phyloP scores from a whole-genome alignment of 2,113 vertebrate genomes.

The Neodontobutis hainanensis region DNA sequence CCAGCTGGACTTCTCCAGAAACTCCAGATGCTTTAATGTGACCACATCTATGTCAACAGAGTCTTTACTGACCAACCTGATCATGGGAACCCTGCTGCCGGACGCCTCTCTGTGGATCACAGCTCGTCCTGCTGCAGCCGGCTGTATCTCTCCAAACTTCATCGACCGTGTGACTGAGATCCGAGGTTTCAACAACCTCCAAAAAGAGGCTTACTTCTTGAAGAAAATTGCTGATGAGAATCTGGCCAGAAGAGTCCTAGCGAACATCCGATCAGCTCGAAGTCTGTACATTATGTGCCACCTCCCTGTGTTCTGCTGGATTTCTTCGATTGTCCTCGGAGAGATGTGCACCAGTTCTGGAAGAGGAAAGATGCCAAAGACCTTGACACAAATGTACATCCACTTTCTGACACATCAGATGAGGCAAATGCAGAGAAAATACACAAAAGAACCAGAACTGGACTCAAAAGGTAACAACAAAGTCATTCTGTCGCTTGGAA shows the following conservation, averaged over 20 bases:
- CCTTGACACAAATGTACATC: conserved; percentile 44
- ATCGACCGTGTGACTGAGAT: conserved; percentile 28
- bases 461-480: not conserved
- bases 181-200: conserved; percentile 29
- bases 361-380: conserved; percentile 35
- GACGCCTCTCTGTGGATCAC: conserved; percentile 34
- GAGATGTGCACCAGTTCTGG: not conserved
- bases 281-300: conserved; percentile 48
- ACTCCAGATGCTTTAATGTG: not conserved
- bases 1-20: conserved; percentile 19
- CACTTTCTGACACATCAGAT: conserved; percentile 32
- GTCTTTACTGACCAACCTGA: conserved; percentile 35
- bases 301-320: conserved; percentile 40
- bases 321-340: conserved; percentile 30
- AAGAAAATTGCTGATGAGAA: conserved; percentile 24
- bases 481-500: conserved; percentile 20
- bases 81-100: conserved; percentile 35
- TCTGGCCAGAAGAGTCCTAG: conserved; percentile 27
- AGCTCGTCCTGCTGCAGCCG: conserved; percentile 28
- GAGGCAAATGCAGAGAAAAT: not conserved
- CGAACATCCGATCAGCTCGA: conserved; percentile 26
- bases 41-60: conserved; percentile 10
- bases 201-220: conserved; percentile 33
- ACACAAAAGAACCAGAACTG: not conserved
- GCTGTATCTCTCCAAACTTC: conserved; percentile 2